Evolutionary conservation across 2,113 vertebrate species (phyloP).

Genomic region (Synchiropus splendidus): DNA sequence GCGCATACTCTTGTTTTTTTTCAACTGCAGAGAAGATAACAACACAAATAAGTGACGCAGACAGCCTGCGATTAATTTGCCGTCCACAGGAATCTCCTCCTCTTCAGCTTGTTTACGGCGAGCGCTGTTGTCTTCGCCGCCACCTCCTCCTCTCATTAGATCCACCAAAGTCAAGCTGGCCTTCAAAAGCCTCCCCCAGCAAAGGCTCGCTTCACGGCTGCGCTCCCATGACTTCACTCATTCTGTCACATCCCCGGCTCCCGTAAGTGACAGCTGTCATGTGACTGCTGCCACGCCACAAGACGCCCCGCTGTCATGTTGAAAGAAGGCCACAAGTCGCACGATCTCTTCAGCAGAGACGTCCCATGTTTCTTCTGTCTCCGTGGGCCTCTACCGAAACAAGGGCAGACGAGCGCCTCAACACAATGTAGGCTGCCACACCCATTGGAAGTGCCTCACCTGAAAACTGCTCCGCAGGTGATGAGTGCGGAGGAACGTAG

Average conservation of each 20-base stretch:
- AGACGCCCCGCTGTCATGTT: conserved; percentile 1
- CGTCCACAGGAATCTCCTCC: neutral
- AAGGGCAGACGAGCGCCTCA: no score
- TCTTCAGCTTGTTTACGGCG: conserved; percentile 22
- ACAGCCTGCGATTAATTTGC: conserved; percentile 11
- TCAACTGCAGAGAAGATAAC: no score
- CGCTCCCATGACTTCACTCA: conserved; percentile 21
- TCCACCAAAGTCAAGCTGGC: conserved; percentile 7
- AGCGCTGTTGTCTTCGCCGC: conserved; percentile 1
- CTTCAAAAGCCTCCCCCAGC: conserved; percentile 23
- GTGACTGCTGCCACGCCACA: conserved; percentile 4
- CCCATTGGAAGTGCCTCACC: no score
- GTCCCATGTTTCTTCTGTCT: no score
- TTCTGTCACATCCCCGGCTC: conserved; percentile 25
- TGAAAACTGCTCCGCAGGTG: no score
- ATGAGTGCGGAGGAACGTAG: no score
- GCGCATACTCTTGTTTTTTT: no score
- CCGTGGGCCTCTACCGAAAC: no score
- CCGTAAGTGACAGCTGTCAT: conserved; percentile 11
- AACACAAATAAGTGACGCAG: conserved; percentile 8
- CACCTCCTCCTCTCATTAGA: no score
- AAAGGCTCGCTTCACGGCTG: conserved; percentile 3
- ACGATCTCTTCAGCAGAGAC: no score
- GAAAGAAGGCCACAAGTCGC: no score
- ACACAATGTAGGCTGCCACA: no score